phyloP scores from a whole-genome alignment of 1,140 invertebrate genomes.

The Akabosia matsudoensis region DNA sequence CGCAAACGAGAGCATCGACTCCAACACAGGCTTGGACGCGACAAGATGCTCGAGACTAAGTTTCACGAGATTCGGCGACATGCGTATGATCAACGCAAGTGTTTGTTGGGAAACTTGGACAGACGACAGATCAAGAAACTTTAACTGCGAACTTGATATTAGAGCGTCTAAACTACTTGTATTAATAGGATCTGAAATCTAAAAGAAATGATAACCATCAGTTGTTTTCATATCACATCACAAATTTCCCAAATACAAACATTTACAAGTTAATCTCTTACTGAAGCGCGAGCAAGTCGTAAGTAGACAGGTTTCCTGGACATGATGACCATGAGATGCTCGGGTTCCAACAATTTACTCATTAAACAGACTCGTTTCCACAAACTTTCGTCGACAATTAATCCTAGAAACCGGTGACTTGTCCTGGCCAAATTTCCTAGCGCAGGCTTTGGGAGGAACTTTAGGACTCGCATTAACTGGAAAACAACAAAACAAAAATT shows the following conservation, averaged over 20 bases:
- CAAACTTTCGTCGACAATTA: slow-evolving; percentile 40
- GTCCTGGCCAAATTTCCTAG: slow-evolving; percentile 26
- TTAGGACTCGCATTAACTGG: slow-evolving; percentile 36
- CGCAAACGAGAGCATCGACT: slow-evolving; percentile 35
- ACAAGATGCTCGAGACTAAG: slow-evolving; percentile 38
- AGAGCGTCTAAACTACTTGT: not conserved
- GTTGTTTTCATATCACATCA: not conserved
- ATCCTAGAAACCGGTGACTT: slow-evolving; percentile 31
- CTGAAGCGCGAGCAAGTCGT: slow-evolving; percentile 30
- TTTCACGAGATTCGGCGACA: slow-evolving; percentile 31
- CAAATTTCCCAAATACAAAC: not conserved
- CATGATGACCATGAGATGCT: slow-evolving; percentile 27
- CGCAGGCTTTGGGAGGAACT: slow-evolving; percentile 30
- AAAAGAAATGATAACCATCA: slow-evolving; percentile 4
- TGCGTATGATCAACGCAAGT: slow-evolving; percentile 26
- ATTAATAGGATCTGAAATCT: slow-evolving; percentile 27
- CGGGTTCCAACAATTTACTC: slow-evolving; percentile 22
- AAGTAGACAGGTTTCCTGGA: slow-evolving; percentile 32
- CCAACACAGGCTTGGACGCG: slow-evolving; percentile 10
- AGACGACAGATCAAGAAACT: slow-evolving; percentile 30
- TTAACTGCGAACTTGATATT: slow-evolving; percentile 5
- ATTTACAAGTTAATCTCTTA: not conserved
- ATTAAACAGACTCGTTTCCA: slow-evolving; percentile 39
- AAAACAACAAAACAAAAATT: not conserved
- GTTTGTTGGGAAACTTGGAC: not conserved